Base-by-base conservation (phyloP, 2,888 invertebrate genomes). In the Calliopum simillimum region DNA sequence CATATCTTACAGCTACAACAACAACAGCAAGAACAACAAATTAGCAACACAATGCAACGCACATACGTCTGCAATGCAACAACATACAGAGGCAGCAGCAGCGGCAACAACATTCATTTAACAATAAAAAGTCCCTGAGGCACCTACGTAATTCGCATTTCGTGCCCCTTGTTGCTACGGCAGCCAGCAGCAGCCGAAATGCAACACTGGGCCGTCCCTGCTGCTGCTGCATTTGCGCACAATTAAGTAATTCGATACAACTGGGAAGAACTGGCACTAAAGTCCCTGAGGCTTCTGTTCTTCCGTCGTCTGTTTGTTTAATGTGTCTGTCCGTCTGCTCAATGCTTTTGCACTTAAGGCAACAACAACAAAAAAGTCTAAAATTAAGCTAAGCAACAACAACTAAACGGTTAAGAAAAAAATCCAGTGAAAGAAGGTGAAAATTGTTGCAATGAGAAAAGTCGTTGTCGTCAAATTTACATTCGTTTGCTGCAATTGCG, bases 201-300 rank as follows among this genome's bases (percentile, higher is more conserved):
- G 67, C 14, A n/a, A 11, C 25, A 49, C 41, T 59, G 46, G 58
- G 44, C 41, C 59, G 66, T 68, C 51, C 66, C 51, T 13, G 14
- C 13, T 5, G 56, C 62, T 11, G 33, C 21, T 53, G 67, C 71
- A 58, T 74, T 73, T 71, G 68, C 66, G 74, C 76, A 73, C 76
- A 77, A 77, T 75, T 75, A 73, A 72, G 79, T 75, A 78, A 79
- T 75, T 76, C 74, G 76, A 79, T 79, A 79, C 76, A 77, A 79
- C 78, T 79, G 79, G 78, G 79, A 79, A 79, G 77, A 75, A 73
- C 63, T 73, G 69, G 71, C 33, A 69, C 53, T 41, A 61, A 71
- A 74, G 70, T 66, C 75, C 73, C 74, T 67, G 47, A 71, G 74
- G 75, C 74, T 66, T 71, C 72, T 68, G 68, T 73, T 68, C 63